Evolutionary conservation across 2,888 invertebrate genomes (phyloP), one percentile per base, ranked within the genome.

Genomic region (Nemoura dubitans): DNA sequence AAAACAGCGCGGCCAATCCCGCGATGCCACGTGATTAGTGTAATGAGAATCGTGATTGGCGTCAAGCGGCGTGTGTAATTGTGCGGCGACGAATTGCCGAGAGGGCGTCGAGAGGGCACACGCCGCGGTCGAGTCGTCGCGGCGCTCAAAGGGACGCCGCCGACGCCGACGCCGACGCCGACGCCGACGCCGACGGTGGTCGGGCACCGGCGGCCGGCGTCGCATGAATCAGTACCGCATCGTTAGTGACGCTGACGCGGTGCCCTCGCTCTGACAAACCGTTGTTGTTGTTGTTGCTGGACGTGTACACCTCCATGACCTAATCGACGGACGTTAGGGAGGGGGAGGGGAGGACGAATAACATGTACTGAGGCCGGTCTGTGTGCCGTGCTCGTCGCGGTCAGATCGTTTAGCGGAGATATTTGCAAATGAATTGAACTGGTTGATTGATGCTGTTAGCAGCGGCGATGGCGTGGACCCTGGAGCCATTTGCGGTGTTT

Each of bases 61-160:
- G 81, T 28, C 30, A 81, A 81, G 30, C 27, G 81, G 81, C n/a
- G 81, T 81, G 30, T 81, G 81, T 81, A 30, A 81, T 81, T 81
- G 30, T 30, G 81, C n/a, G 28, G 78, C 59, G 59, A n/a, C n/a
- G n/a, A n/a, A n/a, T n/a, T n/a, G n/a, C n/a, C n/a, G n/a, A n/a
- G n/a, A n/a, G n/a, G n/a, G 59, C 59, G 59, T 59, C 59, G 59
- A 7, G 78, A 21, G 26, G 26, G 26, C 78, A n/a, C n/a, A n/a
- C n/a, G n/a, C n/a, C n/a, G 78, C 26, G 27, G 78, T 78, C 78
- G 78, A 26, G 78, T 27, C n/a, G 78, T 78, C 78, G 78, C 78
- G 78, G 29, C 81, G 81, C 81, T 30, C 30, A 29, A 30, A 30
- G 29, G 30, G 30, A 26, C 27, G 80, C 2, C 26, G 80, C 27